Evolutionary conservation across 2,888 invertebrate species (phyloP), one percentile per base, ranked within the genome.

Genomic region (Melangyna quadrimaculata): DNA sequence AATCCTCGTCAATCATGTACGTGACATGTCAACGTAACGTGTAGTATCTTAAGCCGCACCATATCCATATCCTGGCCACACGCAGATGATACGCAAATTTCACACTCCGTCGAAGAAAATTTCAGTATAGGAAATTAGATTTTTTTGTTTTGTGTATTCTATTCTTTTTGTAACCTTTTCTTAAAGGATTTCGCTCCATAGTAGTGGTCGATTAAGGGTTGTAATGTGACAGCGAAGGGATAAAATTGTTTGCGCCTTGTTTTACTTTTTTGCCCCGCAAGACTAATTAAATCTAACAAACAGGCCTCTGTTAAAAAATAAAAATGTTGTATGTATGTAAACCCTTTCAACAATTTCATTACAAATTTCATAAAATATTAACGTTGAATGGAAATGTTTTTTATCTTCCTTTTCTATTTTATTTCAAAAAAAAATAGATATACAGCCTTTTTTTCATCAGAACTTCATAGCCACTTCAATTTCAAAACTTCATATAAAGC

Each of bases 1-100:
- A 90, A 90, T 90, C 90, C 88, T 87, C 88, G 89, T 90, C 90
- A 89, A 89, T 89, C 89, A 89, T 90, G 90, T 88, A 89, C 90
- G 90, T 88, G 88, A 84, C 80, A 75, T 65, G 65, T 61, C 79
- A 75, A 43, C 70, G 27, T 19, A 51, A 43, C 70, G 27, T 19
- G 24, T 1, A 19, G n/a, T 29, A 27, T 65, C 27, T 19, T 1
- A 5, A 12, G 12, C 43, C 12, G 29, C 32, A n/a, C n/a, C n/a
- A n/a, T n/a, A 37, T 9, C 32, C 19, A 19, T 22, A 29, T 9
- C 22, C 19, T 10, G 10, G 43, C n/a, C 78, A 7, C 12, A 35
- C 35, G 69, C 61, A 32, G 48, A 63, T 82, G 71, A 72, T 78
- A 78, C 67, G 67, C 67, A 72, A 78, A 70, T 78, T 65, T 65